phyloP scores from a whole-genome alignment of 1,140 invertebrate species.

The Drosophila funebris region DNA sequence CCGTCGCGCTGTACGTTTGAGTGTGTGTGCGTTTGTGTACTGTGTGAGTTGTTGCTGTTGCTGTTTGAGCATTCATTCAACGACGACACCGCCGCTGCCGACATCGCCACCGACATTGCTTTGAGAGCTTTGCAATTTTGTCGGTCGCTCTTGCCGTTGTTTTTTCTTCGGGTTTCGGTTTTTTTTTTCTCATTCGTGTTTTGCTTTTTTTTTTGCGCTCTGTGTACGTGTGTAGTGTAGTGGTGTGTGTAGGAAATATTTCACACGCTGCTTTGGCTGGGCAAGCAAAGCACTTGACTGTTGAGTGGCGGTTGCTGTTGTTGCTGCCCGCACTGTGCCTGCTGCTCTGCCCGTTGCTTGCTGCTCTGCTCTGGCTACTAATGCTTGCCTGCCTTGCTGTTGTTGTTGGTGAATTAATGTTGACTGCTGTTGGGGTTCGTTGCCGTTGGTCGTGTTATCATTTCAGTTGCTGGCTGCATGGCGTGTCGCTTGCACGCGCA shows the following conservation, averaged over 20 bases:
- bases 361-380: neutral
- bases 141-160: conserved; percentile 44
- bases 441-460: conserved; percentile 65
- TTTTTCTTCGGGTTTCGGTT: conserved; percentile 35
- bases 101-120: conserved; percentile 24
- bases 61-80: conserved; percentile 71
- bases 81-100: conserved; percentile 19
- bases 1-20: conserved; percentile 14
- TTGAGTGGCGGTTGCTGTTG: conserved; percentile 65
- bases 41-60: conserved; percentile 39
- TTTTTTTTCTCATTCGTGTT: conserved; percentile 9
- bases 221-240: neutral
- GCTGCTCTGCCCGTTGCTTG: conserved; percentile 17
- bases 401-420: conserved; percentile 20
- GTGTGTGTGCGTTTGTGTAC: neutral
- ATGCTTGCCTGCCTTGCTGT: too few species aligned
- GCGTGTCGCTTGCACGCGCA: conserved; percentile 48
- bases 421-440: conserved; percentile 31
- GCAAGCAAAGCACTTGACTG: conserved; percentile 78
- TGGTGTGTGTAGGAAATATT: conserved; percentile 68
- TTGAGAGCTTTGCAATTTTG: conserved; percentile 77
- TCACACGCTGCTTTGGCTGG: conserved; percentile 77
- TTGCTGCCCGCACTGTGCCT: conserved; percentile 25
- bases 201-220: conserved; percentile 8
- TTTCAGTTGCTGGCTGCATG: conserved; percentile 68